A percentile compares a stretch with the other conserved stretches of the same genome.
phyloP scores from a whole-genome alignment of 2,888 invertebrate species.

The Notocelia uddmanniana region DNA sequence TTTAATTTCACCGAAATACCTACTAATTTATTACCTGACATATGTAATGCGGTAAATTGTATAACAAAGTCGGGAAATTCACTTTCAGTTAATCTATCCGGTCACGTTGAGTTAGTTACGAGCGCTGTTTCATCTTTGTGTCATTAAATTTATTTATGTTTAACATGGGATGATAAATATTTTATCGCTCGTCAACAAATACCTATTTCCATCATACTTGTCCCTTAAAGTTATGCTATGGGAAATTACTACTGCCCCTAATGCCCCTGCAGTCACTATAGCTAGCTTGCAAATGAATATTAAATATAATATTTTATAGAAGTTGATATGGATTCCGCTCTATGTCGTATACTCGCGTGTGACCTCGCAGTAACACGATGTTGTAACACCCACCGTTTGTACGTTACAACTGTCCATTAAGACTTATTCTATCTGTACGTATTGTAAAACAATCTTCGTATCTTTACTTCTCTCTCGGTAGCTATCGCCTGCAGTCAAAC shows the following conservation, averaged over 20 bases:
- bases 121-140: background rate
- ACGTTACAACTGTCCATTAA: background rate
- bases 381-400: background rate
- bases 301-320: background rate
- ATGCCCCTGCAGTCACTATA: background rate
- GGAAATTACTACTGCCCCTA: background rate
- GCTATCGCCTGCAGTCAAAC: too few relatives aligned
- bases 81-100: conserved; percentile 23
- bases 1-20: conserved; percentile 11
- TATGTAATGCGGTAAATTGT: conserved; percentile 14
- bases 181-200: background rate
- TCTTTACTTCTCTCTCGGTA: too few relatives aligned
- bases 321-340: background rate
- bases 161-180: background rate
- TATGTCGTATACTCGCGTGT: background rate
- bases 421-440: background rate
- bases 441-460: background rate
- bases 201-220: background rate
- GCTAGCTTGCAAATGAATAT: background rate
- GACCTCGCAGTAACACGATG: background rate
- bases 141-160: too few relatives aligned
- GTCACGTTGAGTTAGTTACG: background rate
- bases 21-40: conserved; percentile 14
- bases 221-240: too few relatives aligned
- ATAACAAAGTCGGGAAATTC: conserved; percentile 25